These are phyloP conservation scores for Echiichthys vipera DNA, from an alignment of 2,797 vertebrate genomes.

Conservation along the genomic window DNA sequence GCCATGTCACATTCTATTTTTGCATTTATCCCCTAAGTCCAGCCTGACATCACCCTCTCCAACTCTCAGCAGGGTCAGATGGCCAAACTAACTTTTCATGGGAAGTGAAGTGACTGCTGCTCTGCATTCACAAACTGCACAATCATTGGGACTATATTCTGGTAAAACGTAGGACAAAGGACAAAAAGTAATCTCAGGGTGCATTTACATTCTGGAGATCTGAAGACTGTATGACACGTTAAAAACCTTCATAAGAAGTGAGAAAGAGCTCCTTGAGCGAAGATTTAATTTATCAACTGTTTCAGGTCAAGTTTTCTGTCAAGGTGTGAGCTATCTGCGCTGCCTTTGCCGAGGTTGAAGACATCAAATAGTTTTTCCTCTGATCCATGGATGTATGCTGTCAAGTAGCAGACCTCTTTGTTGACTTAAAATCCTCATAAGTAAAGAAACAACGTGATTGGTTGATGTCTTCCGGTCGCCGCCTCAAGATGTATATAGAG, in stretches of 20 bases:
- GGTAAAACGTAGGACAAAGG: not conserved
- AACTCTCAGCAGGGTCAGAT: constrained; percentile 38
- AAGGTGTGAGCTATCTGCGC: no score
- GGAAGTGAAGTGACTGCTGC: constrained; percentile 49
- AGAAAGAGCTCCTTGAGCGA: not conserved
- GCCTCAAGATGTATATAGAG: no score
- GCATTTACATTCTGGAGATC: not conserved
- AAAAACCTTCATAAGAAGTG: not conserved
- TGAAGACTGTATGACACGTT: not conserved
- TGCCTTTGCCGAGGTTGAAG: no score
- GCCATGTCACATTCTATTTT: constrained; percentile 35
- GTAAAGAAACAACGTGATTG: no score
- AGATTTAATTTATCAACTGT: not conserved
- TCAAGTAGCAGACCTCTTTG: no score
- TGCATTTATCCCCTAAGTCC: not conserved
- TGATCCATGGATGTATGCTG: no score
- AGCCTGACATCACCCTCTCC: constrained; percentile 6
- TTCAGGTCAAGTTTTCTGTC: not conserved
- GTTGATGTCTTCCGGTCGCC: no score
- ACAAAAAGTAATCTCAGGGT: not conserved
- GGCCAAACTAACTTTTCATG: constrained; percentile 24
- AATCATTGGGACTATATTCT: not conserved
- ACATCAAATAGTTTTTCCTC: no score
- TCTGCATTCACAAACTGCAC: constrained; percentile 8
- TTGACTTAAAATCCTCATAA: no score